phyloP scores from a whole-genome alignment of 2,888 invertebrate species.

The Mesochorus sp. region DNA sequence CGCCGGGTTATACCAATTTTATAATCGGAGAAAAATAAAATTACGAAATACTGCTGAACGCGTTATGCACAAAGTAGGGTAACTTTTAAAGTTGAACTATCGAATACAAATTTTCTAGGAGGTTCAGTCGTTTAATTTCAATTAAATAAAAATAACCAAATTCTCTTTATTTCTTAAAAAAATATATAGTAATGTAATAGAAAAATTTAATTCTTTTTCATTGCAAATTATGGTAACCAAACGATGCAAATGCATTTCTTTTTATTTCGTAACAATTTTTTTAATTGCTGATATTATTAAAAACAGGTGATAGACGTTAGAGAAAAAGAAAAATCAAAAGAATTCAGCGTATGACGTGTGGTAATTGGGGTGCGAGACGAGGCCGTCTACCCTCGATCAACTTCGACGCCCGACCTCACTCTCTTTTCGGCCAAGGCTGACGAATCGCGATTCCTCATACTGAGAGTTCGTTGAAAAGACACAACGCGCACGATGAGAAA shows the following conservation, averaged over 20 bases:
- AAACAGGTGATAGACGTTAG: conserved; percentile 8
- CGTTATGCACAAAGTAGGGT: too few relatives aligned
- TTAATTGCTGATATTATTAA: conserved; percentile 23
- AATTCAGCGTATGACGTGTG: conserved; percentile 47
- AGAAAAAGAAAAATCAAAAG: conserved; percentile 29
- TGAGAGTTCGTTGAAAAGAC: conserved; percentile 5
- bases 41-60: too few relatives aligned
- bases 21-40: neutral
- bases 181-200: too few relatives aligned
- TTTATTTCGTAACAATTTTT: conserved; percentile 7
- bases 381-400: conserved; percentile 63
- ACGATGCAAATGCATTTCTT: too few relatives aligned
- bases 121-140: too few relatives aligned
- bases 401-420: conserved; percentile 67
- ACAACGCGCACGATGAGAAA: neutral
- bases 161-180: too few relatives aligned
- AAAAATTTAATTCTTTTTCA: too few relatives aligned
- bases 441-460: conserved; percentile 48
- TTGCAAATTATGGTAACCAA: too few relatives aligned
- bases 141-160: too few relatives aligned
- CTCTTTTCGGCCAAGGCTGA: conserved; percentile 69
- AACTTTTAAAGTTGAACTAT: neutral
- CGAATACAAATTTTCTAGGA: too few relatives aligned
- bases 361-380: conserved; percentile 65
- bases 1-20: neutral